Percentiles rank a stretch among this genome's conserved stretches.
Evolutionary conservation across 2,888 invertebrate genomes (phyloP).

Genomic region (Latheticus oryzae): DNA sequence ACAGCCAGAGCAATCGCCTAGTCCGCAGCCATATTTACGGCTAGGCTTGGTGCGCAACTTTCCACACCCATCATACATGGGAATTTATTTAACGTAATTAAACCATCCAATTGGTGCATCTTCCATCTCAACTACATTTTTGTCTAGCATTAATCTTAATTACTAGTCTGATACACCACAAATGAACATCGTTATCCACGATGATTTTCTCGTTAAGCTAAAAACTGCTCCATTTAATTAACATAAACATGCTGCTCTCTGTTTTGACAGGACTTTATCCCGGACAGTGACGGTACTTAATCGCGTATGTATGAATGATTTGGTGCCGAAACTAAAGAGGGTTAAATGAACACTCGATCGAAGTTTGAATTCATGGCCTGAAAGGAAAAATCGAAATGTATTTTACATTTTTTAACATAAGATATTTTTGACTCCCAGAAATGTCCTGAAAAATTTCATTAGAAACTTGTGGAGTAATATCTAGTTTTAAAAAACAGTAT

Average conservation of each 20-base stretch:
- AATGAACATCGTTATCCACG: constrained; percentile 17
- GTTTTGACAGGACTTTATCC: constrained; percentile 21
- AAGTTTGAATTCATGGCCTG: too few species aligned
- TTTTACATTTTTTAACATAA: too few species aligned
- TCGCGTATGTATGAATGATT: constrained; percentile 4
- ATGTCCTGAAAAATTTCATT: too few species aligned
- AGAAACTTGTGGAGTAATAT: too few species aligned
- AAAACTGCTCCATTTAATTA: constrained; percentile 35
- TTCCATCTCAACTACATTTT: constrained; percentile 5
- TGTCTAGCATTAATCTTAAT: too few species aligned
- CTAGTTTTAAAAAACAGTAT: too few species aligned
- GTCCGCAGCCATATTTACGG: constrained; percentile 56
- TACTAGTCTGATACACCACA: constrained; percentile 6
- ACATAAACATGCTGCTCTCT: constrained; percentile 33
- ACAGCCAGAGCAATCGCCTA: constrained; percentile 49
- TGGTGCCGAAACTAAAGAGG: constrained; percentile 2
- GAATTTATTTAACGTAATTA: constrained; percentile 30
- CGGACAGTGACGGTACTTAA: constrained; percentile 4
- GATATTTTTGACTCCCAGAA: too few species aligned
- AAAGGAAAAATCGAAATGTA: too few species aligned
- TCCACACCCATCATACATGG: constrained; percentile 45
- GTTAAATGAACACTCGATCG: too few species aligned
- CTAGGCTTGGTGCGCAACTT: constrained; percentile 50
- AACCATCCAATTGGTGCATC: constrained; percentile 29
- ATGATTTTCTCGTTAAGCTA: constrained; percentile 17